Evolutionary conservation across 2,113 vertebrate genomes (phyloP).

Genomic region (Rhinogobius similis): DNA sequence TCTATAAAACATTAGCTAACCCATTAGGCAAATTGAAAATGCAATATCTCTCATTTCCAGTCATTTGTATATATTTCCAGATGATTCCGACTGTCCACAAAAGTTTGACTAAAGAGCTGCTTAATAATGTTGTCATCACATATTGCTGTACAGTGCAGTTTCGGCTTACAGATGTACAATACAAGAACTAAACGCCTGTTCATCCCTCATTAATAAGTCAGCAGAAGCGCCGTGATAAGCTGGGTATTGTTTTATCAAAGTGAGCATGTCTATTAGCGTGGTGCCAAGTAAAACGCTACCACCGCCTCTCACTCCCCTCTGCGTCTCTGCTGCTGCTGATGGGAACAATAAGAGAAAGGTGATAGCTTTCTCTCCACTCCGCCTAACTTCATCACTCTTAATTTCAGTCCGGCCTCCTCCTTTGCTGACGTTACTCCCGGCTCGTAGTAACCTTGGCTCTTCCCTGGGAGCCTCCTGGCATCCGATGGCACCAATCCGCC

Average conservation of each 20-base stretch:
- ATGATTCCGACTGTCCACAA: neutral
- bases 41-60: neutral
- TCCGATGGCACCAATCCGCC: constrained; percentile 42
- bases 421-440: constrained; percentile 38
- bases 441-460: constrained; percentile 45
- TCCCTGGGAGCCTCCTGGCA: constrained; percentile 45
- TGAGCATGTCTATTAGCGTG: constrained; percentile 34
- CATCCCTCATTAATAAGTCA: constrained; percentile 70
- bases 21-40: no score
- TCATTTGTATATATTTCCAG: neutral
- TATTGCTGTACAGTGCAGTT: neutral
- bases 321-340: constrained; percentile 39
- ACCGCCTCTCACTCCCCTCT: neutral
- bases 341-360: constrained; percentile 35
- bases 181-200: constrained; percentile 32
- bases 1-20: no score
- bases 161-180: constrained; percentile 25
- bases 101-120: neutral
- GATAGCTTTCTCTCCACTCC: constrained; percentile 29
- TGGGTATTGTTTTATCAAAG: constrained; percentile 45
- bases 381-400: constrained; percentile 22
- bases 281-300: constrained; percentile 55
- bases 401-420: constrained; percentile 1
- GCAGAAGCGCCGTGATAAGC: constrained; percentile 39
- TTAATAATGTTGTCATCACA: neutral